Percentiles rank a stretch among this genome's conserved stretches.
Evolutionary conservation across 2,888 invertebrate genomes (phyloP).

Genomic region (Anticlea derivata): DNA sequence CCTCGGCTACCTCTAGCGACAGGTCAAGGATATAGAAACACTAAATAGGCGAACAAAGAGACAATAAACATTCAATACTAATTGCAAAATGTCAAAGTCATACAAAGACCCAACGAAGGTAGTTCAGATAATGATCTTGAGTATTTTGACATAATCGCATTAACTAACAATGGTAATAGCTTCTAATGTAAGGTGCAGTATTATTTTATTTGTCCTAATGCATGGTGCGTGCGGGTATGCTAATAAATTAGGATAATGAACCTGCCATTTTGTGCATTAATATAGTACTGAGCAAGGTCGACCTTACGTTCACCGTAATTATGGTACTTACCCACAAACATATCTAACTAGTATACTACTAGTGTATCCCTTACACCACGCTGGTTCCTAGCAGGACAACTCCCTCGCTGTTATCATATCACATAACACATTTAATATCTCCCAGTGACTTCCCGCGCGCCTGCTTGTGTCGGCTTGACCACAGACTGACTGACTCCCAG

Average conservation of each 20-base stretch:
- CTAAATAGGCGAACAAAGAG: constrained; percentile 54
- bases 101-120: constrained; percentile 43
- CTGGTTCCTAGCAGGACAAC: too few relatives aligned
- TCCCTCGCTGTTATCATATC: too few relatives aligned
- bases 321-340: background rate
- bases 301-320: constrained; percentile 65
- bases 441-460: too few relatives aligned
- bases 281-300: constrained; percentile 34
- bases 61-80: constrained; percentile 56
- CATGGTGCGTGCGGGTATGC: constrained; percentile 47
- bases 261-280: constrained; percentile 48
- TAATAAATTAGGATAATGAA: constrained; percentile 48
- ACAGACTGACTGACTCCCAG: too few relatives aligned
- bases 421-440: too few relatives aligned
- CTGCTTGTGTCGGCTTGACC: too few relatives aligned
- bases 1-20: constrained; percentile 41
- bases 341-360: too few relatives aligned
- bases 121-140: constrained; percentile 51
- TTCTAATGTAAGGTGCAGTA: too few relatives aligned
- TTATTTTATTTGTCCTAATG: constrained; percentile 24
- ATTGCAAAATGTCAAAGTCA: constrained; percentile 62
- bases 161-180: constrained; percentile 54
- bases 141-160: constrained; percentile 57
- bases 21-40: constrained; percentile 55
- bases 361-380: too few relatives aligned